These are phyloP conservation scores for Limnothrissa miodon DNA, from an alignment of 2,113 vertebrate species.

Conservation along the genomic window DNA sequence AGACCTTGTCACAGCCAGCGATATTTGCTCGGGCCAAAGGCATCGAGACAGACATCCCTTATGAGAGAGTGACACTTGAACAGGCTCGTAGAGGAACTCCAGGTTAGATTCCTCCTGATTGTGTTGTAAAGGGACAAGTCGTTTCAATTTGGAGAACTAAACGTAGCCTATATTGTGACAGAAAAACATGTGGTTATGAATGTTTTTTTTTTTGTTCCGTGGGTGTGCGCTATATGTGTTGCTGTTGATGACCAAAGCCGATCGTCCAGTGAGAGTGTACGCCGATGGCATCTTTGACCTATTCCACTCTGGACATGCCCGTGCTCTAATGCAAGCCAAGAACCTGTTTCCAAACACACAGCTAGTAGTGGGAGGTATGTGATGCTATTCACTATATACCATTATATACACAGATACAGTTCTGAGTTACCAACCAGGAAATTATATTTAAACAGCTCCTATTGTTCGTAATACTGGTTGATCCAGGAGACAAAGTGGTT, in stretches of 20 bases:
- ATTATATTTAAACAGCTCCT: background rate
- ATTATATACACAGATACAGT: background rate
- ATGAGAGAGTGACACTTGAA: constrained; percentile 42
- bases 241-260: constrained; percentile 71
- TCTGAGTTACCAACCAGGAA: background rate
- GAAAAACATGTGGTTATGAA: background rate
- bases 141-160: background rate
- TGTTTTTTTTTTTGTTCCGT: background rate
- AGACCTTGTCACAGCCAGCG: constrained; percentile 46
- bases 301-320: constrained; percentile 95
- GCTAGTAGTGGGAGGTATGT: constrained; percentile 96
- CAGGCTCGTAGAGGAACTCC: constrained; percentile 48
- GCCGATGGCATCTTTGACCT: constrained; percentile 99
- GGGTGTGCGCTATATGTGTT: constrained; percentile 50
- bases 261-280: constrained; percentile 94
- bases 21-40: constrained; percentile 36
- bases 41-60: constrained; percentile 22
- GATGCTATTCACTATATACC: background rate
- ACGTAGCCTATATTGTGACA: background rate
- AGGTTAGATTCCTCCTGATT: constrained; percentile 26
- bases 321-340: constrained; percentile 99
- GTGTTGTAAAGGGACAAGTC: background rate
- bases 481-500: background rate
- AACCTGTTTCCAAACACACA: constrained; percentile 97
- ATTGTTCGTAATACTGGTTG: background rate